A percentile compares a stretch with the other conserved stretches of the same genome.
phyloP scores from a whole-genome alignment of 2,113 vertebrate species.

The Noctilio leporinus region DNA sequence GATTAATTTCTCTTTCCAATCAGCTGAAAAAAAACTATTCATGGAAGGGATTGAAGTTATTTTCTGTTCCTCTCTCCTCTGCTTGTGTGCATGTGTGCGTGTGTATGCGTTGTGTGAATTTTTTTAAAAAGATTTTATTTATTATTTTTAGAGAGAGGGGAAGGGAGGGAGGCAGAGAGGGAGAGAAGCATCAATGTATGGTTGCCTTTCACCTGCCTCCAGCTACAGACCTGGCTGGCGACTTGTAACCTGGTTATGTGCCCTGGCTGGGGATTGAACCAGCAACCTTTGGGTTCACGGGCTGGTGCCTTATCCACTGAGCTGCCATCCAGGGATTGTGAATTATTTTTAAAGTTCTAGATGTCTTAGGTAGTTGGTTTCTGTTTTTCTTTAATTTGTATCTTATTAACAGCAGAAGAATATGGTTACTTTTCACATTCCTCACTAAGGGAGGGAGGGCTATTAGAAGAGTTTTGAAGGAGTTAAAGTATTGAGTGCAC shows the following conservation, averaged over 20 bases:
- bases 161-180: no score
- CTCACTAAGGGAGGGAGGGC: neutral
- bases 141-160: no score
- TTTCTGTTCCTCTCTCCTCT: neutral
- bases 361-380: neutral
- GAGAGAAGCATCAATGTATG: no score
- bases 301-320: no score
- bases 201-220: no score
- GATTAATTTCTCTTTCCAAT: neutral
- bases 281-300: no score
- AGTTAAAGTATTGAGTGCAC: neutral
- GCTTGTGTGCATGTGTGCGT: neutral
- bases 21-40: neutral
- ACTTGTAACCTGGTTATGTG: no score
- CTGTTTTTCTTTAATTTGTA: neutral
- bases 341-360: neutral
- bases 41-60: neutral
- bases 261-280: no score
- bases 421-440: neutral
- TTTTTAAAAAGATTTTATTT: no score
- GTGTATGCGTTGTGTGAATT: neutral
- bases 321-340: no score
- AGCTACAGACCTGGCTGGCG: no score
- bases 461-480: neutral
- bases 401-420: neutral